These are phyloP conservation scores for Anthopleura sola DNA, from an alignment of 64 coral and sea anemone species.

Conservation along the genomic window DNA sequence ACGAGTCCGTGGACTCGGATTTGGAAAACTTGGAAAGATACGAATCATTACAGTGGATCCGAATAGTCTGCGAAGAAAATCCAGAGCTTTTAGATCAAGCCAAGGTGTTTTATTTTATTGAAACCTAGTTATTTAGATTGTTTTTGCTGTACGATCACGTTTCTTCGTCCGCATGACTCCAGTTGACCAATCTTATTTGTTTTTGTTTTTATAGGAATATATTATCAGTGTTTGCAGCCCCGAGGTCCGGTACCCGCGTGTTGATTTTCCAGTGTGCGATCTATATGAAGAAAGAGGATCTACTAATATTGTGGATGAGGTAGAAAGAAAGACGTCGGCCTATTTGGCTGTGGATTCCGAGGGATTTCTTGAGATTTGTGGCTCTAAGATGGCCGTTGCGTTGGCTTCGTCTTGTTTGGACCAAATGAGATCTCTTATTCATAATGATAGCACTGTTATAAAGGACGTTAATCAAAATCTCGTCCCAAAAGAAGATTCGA, in stretches of 20 bases:
- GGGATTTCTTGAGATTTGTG: conserved; percentile 38
- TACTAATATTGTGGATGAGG: conserved; percentile 44
- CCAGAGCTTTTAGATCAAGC: not conserved
- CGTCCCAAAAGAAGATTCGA: not conserved
- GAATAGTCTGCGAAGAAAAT: not conserved
- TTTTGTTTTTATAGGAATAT: conserved; percentile 77
- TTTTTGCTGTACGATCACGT: conserved; percentile 19
- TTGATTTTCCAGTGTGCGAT: conserved; percentile 26
- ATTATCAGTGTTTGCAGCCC: conserved; percentile 58
- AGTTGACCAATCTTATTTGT: conserved; percentile 41
- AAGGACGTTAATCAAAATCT: conserved; percentile 6
- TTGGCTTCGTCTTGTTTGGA: conserved; percentile 51
- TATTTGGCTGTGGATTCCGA: conserved; percentile 38
- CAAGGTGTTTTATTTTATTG: conserved; percentile 15
- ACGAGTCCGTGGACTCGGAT: not conserved
- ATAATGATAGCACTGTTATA: conserved; percentile 34
- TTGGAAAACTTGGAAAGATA: not conserved
- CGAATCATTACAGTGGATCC: not conserved
- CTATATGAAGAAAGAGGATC: conserved; percentile 20
- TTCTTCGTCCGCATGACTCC: conserved; percentile 27
- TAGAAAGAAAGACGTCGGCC: conserved; percentile 42
- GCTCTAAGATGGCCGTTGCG: conserved; percentile 41
- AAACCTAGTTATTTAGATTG: not conserved
- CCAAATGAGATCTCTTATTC: conserved; percentile 42
- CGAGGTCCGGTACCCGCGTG: conserved; percentile 27